phyloP scores from a whole-genome alignment of 2,888 invertebrate species.

The Polydesmus complanatus region DNA sequence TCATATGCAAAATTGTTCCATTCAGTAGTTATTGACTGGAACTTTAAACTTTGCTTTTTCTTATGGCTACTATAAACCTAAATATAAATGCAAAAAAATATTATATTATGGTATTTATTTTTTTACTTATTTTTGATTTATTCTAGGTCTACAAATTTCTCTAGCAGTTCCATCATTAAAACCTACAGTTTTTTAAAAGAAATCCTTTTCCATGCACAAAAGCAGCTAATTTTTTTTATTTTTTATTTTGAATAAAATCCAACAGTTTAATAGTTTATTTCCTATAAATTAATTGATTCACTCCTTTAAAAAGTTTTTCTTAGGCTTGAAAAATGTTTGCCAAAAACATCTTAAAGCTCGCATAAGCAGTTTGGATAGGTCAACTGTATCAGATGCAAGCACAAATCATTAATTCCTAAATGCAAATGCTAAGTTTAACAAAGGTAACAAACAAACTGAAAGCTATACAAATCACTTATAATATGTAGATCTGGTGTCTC shows the following conservation, averaged over 20 bases:
- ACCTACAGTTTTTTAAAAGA: not conserved
- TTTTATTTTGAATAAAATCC: not conserved
- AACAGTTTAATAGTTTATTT: not conserved
- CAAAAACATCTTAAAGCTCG: not conserved
- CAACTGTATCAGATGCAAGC: not conserved
- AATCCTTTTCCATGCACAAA: not conserved
- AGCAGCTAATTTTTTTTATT: not conserved
- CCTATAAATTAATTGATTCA: not conserved
- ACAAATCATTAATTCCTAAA: too few relatives aligned
- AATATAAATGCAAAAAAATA: too few relatives aligned
- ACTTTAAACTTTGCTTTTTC: not conserved
- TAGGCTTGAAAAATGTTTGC: not conserved
- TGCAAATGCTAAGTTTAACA: too few relatives aligned
- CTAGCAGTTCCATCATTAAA: constrained; percentile 4
- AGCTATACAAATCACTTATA: too few relatives aligned
- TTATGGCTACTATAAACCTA: too few relatives aligned
- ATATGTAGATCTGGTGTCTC: too few relatives aligned
- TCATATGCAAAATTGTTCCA: constrained; percentile 17
- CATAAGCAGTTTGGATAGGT: not conserved
- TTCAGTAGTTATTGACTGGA: constrained; percentile 9
- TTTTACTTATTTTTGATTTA: not conserved
- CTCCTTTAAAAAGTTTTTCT: not conserved
- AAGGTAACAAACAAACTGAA: too few relatives aligned
- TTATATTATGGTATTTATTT: too few relatives aligned
- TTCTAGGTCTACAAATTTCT: constrained; percentile 1